Conservation (phyloP, 2,888 invertebrate genomes). For the Magallana nippona region DNA sequence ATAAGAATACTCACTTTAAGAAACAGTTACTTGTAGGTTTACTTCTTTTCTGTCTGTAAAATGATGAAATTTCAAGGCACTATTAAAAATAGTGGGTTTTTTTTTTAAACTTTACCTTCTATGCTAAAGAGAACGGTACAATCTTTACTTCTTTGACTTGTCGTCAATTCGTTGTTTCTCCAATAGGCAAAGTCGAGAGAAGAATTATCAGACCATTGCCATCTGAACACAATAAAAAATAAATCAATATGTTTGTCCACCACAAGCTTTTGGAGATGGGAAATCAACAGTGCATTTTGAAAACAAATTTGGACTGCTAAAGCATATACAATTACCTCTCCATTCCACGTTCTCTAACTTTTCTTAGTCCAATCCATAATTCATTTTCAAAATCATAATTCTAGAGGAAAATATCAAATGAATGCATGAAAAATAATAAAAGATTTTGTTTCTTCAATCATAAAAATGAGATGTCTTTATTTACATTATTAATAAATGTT, state of each 20-base stretch:
- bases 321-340: neutral
- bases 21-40: no score
- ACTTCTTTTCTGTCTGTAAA: no score
- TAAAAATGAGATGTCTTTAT: neutral
- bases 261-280: no score
- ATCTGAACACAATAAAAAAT: neutral
- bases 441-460: neutral
- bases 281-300: no score
- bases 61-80: no score
- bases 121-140: neutral
- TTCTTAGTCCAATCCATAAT: slow-evolving; percentile 4
- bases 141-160: neutral
- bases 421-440: no score
- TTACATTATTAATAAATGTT: no score
- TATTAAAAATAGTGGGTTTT: no score
- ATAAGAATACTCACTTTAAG: no score
- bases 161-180: neutral
- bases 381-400: neutral
- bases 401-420: neutral
- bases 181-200: neutral
- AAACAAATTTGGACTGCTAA: no score
- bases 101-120: neutral
- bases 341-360: neutral
- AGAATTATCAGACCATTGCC: neutral
- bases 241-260: no score